phyloP scores from a whole-genome alignment of 2,888 invertebrate species.

The Acanthacorydalis orientalis region DNA sequence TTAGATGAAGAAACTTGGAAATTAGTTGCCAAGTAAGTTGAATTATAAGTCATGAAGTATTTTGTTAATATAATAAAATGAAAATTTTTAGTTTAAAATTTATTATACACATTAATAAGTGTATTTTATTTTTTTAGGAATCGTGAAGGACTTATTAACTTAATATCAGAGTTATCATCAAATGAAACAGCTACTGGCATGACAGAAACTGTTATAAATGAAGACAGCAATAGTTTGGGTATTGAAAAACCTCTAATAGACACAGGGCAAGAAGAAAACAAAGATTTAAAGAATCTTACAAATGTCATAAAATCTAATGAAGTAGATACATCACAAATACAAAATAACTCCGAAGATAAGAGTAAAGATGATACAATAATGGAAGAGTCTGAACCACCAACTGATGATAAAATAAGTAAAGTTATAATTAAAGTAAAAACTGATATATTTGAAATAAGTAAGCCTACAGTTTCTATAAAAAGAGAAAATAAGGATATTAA shows the following conservation, averaged over 20 bases:
- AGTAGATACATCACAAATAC: conserved; percentile 3
- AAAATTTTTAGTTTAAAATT: not conserved
- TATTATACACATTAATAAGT: conserved; percentile 4
- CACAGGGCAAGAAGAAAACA: conserved; percentile 33
- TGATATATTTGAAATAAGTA: conserved; percentile 6
- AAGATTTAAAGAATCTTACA: conserved; percentile 24
- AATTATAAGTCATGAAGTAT: conserved; percentile 1
- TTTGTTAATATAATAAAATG: not conserved
- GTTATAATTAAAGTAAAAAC: conserved; percentile 12
- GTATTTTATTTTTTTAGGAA: conserved; percentile 17
- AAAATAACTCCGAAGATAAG: conserved; percentile 10
- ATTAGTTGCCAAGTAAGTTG: conserved; percentile 64
- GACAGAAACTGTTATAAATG: conserved; percentile 39
- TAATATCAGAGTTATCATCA: conserved; percentile 57
- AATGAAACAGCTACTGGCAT: conserved; percentile 48
- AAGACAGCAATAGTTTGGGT: conserved; percentile 45
- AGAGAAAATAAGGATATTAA: conserved; percentile 6
- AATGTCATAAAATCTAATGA: conserved; percentile 12
- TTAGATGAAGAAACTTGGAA: conserved; percentile 93
- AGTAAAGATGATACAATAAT: conserved; percentile 9
- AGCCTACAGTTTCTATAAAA: conserved; percentile 4
- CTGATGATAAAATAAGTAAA: conserved; percentile 16
- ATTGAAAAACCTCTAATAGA: conserved; percentile 36
- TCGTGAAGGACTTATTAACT: conserved; percentile 58
- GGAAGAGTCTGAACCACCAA: conserved; percentile 10